Base-by-base conservation (phyloP, 37 sponge, comb jelly and placozoan genomes). In the Spongilla lacustris region DNA sequence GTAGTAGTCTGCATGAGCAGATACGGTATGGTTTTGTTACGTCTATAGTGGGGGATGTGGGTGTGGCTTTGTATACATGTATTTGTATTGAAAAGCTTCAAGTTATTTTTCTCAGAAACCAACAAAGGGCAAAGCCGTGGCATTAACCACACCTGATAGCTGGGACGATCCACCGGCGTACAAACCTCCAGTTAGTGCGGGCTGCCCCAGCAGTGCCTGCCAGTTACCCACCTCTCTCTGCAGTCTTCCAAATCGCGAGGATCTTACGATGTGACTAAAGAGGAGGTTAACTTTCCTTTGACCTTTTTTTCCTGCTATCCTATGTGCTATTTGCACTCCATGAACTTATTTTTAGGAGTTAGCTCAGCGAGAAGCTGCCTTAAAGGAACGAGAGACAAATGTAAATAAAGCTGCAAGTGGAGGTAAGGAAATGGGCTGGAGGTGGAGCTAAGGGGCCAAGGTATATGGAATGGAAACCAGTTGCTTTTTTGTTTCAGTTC, bases 301-400 rank as follows among this genome's bases (percentile, higher is more conserved):
- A 19, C 58, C 14, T 58, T 73, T 32, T 73, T 31, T 41, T 28
- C 50, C 30, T n/a, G n/a, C n/a, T n/a, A n/a, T n/a, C n/a, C n/a
- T n/a, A n/a, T n/a, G n/a, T n/a, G n/a, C n/a, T n/a, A n/a, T n/a
- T n/a, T n/a, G n/a, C n/a, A n/a, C n/a, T n/a, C n/a, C n/a, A n/a
- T n/a, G n/a, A n/a, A n/a, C n/a, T n/a, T n/a, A n/a, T 36, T 85
- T 66, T 25, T 71, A 92, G 92, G 92, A 92, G 71, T 84, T 92
- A 33, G 85, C 81, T 28, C 38, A 72, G 34, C 36, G 88, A 66
- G 92, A 92, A 66, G 50, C 79, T 9, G 85, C 78, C 4, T 67
- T 92, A 33, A 33, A 50, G 27, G 85, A 87, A 24, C 58, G 88
- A 36, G 92, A 92, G 38, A 81, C 46, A 77, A 92, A 92, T 73